phyloP scores from a whole-genome alignment of 2,888 invertebrate genomes.

The Mayetiola destructor region DNA sequence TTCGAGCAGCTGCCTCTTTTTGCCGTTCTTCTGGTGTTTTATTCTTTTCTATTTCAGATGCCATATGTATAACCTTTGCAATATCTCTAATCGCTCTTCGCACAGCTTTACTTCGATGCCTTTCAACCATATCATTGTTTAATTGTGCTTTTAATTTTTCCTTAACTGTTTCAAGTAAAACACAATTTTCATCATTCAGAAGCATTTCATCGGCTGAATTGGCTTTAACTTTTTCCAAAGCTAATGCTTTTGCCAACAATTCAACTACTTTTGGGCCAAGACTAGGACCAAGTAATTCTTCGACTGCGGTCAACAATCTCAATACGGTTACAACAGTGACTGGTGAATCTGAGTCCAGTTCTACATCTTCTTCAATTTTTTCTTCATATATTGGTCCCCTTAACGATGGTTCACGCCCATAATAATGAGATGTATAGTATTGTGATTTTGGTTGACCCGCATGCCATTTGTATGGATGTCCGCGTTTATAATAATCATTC shows the following conservation, averaged over 20 bases:
- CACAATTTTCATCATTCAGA: slow-evolving; percentile 54
- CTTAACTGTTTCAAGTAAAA: slow-evolving; percentile 69
- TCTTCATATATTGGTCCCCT: slow-evolving; percentile 17
- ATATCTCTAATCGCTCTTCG: slow-evolving; percentile 62
- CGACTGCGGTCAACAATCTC: slow-evolving; percentile 62
- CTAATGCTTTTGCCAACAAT: slow-evolving; percentile 59
- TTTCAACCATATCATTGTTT: slow-evolving; percentile 49
- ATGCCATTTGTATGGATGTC: not conserved
- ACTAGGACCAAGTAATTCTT: slow-evolving; percentile 63
- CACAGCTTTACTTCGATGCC: slow-evolving; percentile 50
- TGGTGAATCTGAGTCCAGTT: slow-evolving; percentile 37
- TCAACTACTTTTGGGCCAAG: slow-evolving; percentile 66
- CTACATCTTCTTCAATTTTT: slow-evolving; percentile 24
- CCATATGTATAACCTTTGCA: slow-evolving; percentile 56
- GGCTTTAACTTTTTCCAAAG: slow-evolving; percentile 55
- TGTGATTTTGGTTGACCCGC: slow-evolving; percentile 14
- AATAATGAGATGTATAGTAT: slow-evolving; percentile 26
- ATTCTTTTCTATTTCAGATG: slow-evolving; percentile 37
- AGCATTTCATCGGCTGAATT: slow-evolving; percentile 63
- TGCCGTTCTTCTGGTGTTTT: slow-evolving; percentile 20
- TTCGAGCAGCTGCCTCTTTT: not conserved
- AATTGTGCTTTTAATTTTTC: slow-evolving; percentile 70
- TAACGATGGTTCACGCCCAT: slow-evolving; percentile 22
- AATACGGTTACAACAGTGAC: slow-evolving; percentile 51
- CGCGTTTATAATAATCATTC: not conserved